Percentiles rank a stretch among this genome's conserved stretches.
These are phyloP conservation scores for Lophotriccus pileatus DNA, from an alignment of 2,797 vertebrate genomes.

Conservation along the genomic window DNA sequence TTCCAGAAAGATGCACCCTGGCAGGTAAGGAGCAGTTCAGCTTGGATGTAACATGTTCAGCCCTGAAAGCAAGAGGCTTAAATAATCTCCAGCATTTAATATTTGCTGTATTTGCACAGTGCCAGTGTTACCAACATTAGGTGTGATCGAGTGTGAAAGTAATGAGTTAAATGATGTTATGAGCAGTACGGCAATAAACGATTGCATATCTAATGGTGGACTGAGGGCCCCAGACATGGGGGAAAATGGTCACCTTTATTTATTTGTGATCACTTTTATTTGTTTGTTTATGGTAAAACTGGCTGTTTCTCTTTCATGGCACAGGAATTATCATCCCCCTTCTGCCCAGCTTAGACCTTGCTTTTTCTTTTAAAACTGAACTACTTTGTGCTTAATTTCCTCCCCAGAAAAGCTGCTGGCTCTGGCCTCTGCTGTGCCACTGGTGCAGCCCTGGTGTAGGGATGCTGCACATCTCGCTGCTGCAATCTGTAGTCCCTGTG, in stretches of 20 bases:
- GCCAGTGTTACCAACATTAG: background rate
- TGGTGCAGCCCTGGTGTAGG: background rate
- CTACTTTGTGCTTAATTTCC: background rate
- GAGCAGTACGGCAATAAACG: background rate
- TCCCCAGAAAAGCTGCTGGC: background rate
- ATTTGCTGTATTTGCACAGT: background rate
- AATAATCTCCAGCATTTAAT: background rate
- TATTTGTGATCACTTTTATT: background rate
- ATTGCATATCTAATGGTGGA: background rate
- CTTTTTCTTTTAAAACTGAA: background rate
- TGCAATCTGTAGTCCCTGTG: background rate
- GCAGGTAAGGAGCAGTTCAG: background rate
- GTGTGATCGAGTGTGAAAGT: background rate
- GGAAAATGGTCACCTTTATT: background rate
- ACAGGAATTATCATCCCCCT: background rate
- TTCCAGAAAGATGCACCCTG: background rate
- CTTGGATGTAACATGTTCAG: background rate
- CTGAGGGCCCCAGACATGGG: background rate
- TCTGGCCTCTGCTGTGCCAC: background rate
- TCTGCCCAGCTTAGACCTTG: background rate
- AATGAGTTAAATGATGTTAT: background rate
- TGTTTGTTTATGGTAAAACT: background rate
- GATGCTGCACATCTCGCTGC: background rate
- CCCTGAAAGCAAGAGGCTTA: background rate
- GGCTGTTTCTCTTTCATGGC: background rate